Evolutionary conservation across 2,888 invertebrate species (phyloP).

Genomic region (Meteorus cinctellus): DNA sequence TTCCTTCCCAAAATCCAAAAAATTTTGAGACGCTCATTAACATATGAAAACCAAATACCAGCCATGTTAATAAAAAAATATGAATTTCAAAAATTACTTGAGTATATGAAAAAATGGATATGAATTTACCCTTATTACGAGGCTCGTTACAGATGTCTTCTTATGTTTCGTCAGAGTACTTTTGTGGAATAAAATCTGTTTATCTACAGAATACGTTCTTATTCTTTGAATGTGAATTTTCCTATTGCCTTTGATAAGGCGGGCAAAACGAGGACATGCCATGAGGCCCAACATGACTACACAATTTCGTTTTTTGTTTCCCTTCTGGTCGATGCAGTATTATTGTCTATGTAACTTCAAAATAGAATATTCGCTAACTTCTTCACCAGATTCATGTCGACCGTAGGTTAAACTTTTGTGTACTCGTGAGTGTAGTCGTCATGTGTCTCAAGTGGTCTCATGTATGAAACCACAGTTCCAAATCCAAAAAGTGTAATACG

Average conservation of each 20-base stretch:
- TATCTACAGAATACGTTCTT: constrained; percentile 41
- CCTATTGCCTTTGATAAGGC: constrained; percentile 46
- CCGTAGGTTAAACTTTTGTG: too few species aligned
- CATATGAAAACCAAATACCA: not conserved
- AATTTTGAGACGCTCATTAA: not conserved
- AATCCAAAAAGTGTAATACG: too few species aligned
- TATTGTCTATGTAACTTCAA: too few species aligned
- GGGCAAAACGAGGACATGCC: constrained; percentile 52
- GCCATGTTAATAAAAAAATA: not conserved
- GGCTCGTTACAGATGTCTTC: constrained; percentile 38
- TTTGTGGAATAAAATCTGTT: constrained; percentile 51
- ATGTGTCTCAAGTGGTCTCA: too few species aligned
- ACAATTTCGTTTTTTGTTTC: too few species aligned
- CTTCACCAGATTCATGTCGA: too few species aligned
- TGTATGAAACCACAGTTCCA: too few species aligned
- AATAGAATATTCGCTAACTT: too few species aligned
- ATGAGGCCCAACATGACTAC: constrained; percentile 55
- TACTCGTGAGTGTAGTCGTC: too few species aligned
- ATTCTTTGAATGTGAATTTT: constrained; percentile 48
- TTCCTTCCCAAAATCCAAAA: too few species aligned
- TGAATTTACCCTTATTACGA: constrained; percentile 51
- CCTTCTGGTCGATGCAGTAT: too few species aligned
- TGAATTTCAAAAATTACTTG: constrained; percentile 26
- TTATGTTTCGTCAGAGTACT: constrained; percentile 46
- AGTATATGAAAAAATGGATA: constrained; percentile 25